These are phyloP conservation scores for Pygoscelis adeliae DNA, from an alignment of 2,113 vertebrate genomes.

Conservation along the genomic window DNA sequence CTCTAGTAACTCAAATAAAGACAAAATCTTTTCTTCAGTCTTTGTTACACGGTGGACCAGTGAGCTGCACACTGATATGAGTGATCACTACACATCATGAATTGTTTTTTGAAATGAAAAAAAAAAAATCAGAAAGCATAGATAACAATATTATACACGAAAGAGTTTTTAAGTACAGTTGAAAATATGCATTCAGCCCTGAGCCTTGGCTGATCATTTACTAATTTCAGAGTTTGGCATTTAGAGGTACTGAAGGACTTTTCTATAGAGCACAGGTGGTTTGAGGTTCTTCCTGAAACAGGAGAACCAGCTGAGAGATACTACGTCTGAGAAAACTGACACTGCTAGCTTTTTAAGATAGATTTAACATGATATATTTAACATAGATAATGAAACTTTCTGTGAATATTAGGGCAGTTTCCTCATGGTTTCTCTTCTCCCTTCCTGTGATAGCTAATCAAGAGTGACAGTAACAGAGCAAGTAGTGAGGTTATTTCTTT, in stretches of 20 bases:
- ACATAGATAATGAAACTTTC: neutral
- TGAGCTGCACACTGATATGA: neutral
- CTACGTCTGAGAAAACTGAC: neutral
- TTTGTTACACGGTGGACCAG: neutral
- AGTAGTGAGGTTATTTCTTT: neutral
- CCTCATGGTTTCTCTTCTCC: neutral
- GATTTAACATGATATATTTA: neutral
- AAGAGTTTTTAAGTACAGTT: neutral
- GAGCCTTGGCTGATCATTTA: neutral
- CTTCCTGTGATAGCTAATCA: neutral
- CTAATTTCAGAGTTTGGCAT: neutral
- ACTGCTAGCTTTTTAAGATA: neutral
- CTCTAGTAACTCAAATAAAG: neutral
- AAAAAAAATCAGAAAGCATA: neutral
- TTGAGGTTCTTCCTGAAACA: neutral
- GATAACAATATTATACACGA: neutral
- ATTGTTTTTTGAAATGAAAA: neutral
- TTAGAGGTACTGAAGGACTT: neutral
- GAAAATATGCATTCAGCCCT: neutral
- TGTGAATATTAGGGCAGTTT: neutral
- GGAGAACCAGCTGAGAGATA: neutral
- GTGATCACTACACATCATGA: neutral
- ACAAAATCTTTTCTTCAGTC: neutral
- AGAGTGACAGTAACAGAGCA: neutral
- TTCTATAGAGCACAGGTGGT: neutral